Percentiles rank a stretch among this genome's conserved stretches.
These are phyloP conservation scores for Cyclina sinensis DNA, from an alignment of 1,140 invertebrate genomes.

Conservation along the genomic window DNA sequence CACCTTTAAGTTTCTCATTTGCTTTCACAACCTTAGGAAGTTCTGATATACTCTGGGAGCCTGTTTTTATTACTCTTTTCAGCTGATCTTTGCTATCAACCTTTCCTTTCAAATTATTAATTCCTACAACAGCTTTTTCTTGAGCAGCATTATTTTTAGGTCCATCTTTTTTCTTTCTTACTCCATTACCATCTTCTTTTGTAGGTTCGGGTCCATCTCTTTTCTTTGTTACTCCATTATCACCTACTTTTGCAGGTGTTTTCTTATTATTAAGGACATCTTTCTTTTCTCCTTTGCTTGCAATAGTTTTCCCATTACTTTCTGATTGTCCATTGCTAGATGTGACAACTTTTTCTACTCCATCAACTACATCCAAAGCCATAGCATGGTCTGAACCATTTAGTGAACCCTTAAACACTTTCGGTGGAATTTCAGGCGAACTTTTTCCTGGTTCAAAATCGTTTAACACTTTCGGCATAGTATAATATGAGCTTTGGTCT, in stretches of 20 bases:
- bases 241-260: neutral
- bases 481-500: neutral
- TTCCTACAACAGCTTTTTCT: neutral
- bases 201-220: neutral
- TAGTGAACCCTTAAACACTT: conserved; percentile 30
- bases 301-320: neutral
- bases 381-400: neutral
- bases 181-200: conserved; percentile 9
- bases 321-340: neutral
- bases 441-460: neutral
- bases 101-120: neutral
- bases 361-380: neutral
- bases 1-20: conserved; percentile 23
- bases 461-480: neutral
- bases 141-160: neutral
- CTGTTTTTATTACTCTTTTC: neutral
- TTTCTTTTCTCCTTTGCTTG: neutral
- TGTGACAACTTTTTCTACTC: neutral
- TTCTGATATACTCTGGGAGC: neutral
- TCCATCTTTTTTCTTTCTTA: neutral
- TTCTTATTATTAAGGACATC: neutral
- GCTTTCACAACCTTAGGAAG: conserved; percentile 33
- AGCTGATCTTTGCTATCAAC: neutral
- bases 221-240: neutral
- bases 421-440: conserved; percentile 21